phyloP scores from a whole-genome alignment of 2,797 vertebrate species.

The Poliocrania exsul region DNA sequence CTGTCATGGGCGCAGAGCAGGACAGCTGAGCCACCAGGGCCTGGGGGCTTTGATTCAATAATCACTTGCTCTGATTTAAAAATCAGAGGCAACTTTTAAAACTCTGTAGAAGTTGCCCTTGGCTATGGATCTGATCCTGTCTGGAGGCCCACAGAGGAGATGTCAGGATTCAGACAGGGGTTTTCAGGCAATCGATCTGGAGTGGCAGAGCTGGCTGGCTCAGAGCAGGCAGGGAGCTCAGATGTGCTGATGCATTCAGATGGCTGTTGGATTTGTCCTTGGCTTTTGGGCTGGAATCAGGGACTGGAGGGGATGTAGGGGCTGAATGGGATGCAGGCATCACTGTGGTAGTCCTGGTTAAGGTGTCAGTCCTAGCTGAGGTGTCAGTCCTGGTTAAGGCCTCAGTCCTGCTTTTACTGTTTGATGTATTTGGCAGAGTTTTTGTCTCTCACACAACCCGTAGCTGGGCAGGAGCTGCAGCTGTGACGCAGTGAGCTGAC shows the following conservation, averaged over 20 bases:
- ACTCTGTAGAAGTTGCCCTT: neutral
- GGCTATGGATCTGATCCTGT: neutral
- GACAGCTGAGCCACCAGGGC: neutral
- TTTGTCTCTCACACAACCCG: neutral
- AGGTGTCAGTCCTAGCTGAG: neutral
- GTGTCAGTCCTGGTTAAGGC: neutral
- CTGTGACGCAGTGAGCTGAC: accelerated
- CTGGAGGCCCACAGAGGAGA: neutral
- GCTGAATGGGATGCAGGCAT: neutral
- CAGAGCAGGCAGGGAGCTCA: neutral
- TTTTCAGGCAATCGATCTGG: neutral
- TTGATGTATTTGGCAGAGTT: neutral
- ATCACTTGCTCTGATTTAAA: neutral
- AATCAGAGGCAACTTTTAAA: neutral
- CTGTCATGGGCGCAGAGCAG: neutral
- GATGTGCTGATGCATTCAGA: neutral
- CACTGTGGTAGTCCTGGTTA: neutral
- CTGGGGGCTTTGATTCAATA: neutral
- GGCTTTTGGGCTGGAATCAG: accelerated
- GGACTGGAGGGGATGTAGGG: neutral
- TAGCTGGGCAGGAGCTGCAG: neutral
- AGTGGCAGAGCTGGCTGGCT: neutral
- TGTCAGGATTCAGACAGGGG: neutral
- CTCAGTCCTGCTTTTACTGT: neutral
- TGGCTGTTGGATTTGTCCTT: neutral